Evolutionary conservation across 2,888 invertebrate species (phyloP).

Genomic region (Yponomeuta malinellus): DNA sequence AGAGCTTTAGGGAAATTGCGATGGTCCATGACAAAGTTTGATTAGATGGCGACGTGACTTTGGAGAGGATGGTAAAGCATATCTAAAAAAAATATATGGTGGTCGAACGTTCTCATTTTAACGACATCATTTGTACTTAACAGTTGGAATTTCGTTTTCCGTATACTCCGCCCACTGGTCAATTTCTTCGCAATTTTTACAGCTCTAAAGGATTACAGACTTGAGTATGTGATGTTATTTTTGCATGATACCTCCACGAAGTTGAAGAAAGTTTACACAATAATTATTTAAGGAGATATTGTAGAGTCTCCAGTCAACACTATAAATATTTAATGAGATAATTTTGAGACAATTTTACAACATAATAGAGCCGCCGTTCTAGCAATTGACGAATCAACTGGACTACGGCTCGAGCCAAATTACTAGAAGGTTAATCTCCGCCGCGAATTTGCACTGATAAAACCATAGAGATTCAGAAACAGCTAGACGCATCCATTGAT

Average conservation of each 20-base stretch:
- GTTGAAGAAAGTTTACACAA: too few species aligned
- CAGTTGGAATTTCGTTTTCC: too few species aligned
- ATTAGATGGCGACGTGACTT: background rate
- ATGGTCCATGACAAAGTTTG: background rate
- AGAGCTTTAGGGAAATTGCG: background rate
- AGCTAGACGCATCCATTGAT: background rate
- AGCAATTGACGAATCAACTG: slow-evolving; percentile 8
- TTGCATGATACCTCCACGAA: too few species aligned
- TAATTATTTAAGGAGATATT: too few species aligned
- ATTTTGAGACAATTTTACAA: background rate
- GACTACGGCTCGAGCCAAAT: slow-evolving; percentile 18
- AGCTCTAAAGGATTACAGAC: too few species aligned
- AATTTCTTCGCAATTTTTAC: too few species aligned
- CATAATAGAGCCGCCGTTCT: background rate
- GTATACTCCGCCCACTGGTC: too few species aligned
- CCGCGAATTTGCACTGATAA: slow-evolving; percentile 22
- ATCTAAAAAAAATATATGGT: background rate
- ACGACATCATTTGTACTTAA: too few species aligned
- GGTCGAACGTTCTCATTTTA: too few species aligned
- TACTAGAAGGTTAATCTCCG: slow-evolving; percentile 25
- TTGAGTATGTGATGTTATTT: too few species aligned
- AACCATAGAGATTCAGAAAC: slow-evolving; percentile 13
- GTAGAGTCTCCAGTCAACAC: background rate
- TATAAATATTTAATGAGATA: background rate
- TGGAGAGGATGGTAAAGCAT: background rate